Evolutionary conservation across 2,888 invertebrate species (phyloP).

Genomic region (Smittia aterrima): DNA sequence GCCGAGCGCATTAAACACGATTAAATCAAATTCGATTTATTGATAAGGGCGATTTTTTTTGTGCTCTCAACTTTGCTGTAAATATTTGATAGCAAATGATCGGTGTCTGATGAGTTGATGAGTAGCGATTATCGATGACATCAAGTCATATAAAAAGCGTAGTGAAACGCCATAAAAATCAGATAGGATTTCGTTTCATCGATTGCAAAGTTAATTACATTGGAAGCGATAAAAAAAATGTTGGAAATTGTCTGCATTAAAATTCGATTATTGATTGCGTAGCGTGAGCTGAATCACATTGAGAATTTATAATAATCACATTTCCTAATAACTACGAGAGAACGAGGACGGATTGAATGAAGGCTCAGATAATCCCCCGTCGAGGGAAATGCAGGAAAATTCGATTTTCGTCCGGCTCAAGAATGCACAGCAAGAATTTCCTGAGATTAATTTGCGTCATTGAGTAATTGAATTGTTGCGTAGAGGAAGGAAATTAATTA

Average conservation of each 20-base stretch:
- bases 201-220: slow-evolving; percentile 39
- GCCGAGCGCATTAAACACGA: slow-evolving; percentile 27
- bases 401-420: not conserved
- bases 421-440: not conserved
- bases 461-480: slow-evolving; percentile 10
- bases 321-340: not conserved
- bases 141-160: slow-evolving; percentile 17
- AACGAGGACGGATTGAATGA: not conserved
- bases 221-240: slow-evolving; percentile 19
- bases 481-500: slow-evolving; percentile 4
- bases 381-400: not conserved
- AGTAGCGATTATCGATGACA: slow-evolving; percentile 40
- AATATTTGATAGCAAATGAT: slow-evolving; percentile 41
- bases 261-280: slow-evolving; percentile 38
- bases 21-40: slow-evolving; percentile 41
- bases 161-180: slow-evolving; percentile 8
- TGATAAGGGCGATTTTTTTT: slow-evolving; percentile 29
- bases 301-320: not conserved
- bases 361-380: not conserved
- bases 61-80: not conserved
- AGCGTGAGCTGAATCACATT: not conserved
- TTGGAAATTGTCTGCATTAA: slow-evolving; percentile 36
- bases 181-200: slow-evolving; percentile 24
- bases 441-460: not conserved
- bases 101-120: slow-evolving; percentile 39